Conservation (phyloP, 2,113 vertebrate species). For the Hyperopisus bebe region DNA sequence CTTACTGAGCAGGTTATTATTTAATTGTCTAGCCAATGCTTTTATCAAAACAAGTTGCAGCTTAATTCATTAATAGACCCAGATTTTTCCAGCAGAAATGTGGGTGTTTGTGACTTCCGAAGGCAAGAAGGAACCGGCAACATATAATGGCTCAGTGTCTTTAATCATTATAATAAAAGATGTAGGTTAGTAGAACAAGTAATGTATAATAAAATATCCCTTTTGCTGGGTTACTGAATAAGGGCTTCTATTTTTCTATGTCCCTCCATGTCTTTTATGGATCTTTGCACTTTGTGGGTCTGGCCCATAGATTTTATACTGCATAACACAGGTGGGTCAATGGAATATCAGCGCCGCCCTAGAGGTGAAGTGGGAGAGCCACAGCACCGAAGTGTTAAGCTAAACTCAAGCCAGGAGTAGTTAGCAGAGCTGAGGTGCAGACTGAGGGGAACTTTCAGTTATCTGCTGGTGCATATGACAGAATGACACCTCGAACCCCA, state of each 20-base stretch:
- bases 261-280: background rate
- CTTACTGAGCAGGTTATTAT: background rate
- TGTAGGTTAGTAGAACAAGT: background rate
- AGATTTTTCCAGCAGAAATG: background rate
- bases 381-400: background rate
- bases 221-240: background rate
- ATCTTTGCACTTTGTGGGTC: background rate
- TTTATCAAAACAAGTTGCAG: background rate
- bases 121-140: background rate
- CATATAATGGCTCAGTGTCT: background rate
- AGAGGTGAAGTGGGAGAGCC: background rate
- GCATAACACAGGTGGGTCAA: background rate
- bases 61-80: background rate
- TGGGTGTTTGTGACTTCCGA: background rate
- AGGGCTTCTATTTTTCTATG: background rate
- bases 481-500: background rate
- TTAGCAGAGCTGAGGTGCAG: background rate
- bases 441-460: background rate
- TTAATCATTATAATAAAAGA: background rate
- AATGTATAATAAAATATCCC: background rate
- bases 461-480: background rate
- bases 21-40: background rate
- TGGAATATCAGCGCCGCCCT: background rate
- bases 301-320: background rate
- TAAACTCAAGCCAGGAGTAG: background rate